phyloP scores from a whole-genome alignment of 2,888 invertebrate species.

The Dryadula phaetusa region DNA sequence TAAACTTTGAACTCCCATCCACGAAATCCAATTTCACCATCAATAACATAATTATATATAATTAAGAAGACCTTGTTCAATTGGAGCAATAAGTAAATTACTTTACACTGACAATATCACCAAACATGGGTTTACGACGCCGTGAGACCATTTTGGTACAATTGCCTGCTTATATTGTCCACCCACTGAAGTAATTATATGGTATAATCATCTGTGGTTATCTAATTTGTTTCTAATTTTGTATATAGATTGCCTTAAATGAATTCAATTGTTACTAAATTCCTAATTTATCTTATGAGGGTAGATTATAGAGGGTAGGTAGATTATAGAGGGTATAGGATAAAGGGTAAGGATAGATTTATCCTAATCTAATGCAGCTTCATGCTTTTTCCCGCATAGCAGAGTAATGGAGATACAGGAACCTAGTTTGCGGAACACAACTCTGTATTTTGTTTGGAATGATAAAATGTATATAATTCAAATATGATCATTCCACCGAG shows the following conservation, averaged over 20 bases:
- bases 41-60: slow-evolving; percentile 22
- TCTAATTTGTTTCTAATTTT: slow-evolving; percentile 5
- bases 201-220: slow-evolving; percentile 21
- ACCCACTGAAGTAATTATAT: slow-evolving; percentile 52
- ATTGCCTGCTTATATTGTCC: slow-evolving; percentile 50
- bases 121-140: slow-evolving; percentile 58
- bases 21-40: slow-evolving; percentile 12
- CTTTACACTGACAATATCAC: slow-evolving; percentile 49
- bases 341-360: no score
- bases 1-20: slow-evolving; percentile 5
- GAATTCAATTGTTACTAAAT: neutral
- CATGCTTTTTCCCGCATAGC: no score
- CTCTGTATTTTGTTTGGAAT: no score
- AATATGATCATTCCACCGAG: no score
- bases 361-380: no score
- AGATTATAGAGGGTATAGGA: no score
- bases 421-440: no score
- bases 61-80: slow-evolving; percentile 25
- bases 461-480: no score
- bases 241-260: neutral
- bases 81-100: slow-evolving; percentile 56
- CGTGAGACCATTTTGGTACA: slow-evolving; percentile 48
- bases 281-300: no score
- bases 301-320: no score
- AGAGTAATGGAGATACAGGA: no score